These are phyloP conservation scores for Tauraco hartlaubi DNA, from an alignment of 2,797 vertebrate genomes.

Conservation along the genomic window DNA sequence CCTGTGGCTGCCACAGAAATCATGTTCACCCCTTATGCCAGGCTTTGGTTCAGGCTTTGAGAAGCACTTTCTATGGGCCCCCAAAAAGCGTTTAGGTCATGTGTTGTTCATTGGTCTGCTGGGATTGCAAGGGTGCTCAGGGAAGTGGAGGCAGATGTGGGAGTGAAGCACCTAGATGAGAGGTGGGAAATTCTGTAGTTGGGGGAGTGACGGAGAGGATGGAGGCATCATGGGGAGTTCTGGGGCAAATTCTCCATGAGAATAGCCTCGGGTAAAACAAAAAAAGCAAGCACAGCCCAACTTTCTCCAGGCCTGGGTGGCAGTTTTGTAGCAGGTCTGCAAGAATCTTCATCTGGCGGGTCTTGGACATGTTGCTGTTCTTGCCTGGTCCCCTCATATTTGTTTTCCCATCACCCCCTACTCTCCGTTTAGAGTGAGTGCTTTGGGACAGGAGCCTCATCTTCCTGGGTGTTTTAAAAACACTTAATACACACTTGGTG, in stretches of 20 bases:
- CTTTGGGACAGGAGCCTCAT: background rate
- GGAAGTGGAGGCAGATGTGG: background rate
- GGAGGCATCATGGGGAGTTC: background rate
- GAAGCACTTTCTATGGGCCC: background rate
- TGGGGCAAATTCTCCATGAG: background rate
- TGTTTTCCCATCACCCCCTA: background rate
- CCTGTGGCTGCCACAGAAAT: background rate
- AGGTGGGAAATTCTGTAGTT: background rate
- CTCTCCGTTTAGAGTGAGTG: background rate
- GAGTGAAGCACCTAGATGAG: background rate
- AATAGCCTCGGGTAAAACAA: background rate
- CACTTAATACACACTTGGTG: background rate
- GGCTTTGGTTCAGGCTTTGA: background rate
- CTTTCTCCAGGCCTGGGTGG: background rate
- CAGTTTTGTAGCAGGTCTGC: background rate
- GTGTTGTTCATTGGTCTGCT: background rate
- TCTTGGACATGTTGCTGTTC: background rate
- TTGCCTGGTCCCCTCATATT: accelerated
- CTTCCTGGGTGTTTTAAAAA: slow-evolving; percentile 9
- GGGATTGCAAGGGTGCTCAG: background rate
- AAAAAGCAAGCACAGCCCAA: background rate
- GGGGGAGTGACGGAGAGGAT: background rate
- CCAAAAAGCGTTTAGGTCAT: background rate
- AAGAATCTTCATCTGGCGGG: background rate
- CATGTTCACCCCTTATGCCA: accelerated